Evolutionary conservation across 1,140 invertebrate genomes (phyloP), one percentile per base, ranked within the genome.

Genomic region (Magallana ariakensis): DNA sequence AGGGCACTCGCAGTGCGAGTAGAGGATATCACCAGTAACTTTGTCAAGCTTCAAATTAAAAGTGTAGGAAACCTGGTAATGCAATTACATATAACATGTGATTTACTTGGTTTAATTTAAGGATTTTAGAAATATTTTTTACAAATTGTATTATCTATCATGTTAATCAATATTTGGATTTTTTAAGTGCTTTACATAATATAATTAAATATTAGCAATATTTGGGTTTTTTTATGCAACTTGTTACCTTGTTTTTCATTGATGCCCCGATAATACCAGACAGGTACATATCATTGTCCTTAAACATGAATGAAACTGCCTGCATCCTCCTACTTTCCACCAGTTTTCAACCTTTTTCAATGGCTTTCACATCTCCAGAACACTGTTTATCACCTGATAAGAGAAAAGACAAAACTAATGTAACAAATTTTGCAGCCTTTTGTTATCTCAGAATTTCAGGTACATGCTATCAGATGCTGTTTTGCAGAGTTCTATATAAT

Each of bases 1-100:
- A 10, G 81, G 88, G 53, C 85, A 89, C 58, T 89, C 88, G 83
- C 85, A 87, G 81, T 87, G 46, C 5, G 57, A 55, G 57, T 87
- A 84, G n/a, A 84, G 9, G 7, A 81, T 26, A 22, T 83, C 60
- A 7, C 87, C 87, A n/a, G 26, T 85, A 11, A 13, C 13, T 54
- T 55, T 85, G 16, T 89, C 62, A 9, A 86, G n/a, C 54, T 22
- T 87, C 5, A 84, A 19, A 26, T 89, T 84, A 16, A 55, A 80
- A 54, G 54, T 70, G 33, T 86, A 83, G 33, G 75, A 57, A 3
- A 88, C 84, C 85, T 88, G 33, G 33, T 53, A 58, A 58, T 58
- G 57, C 9, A 13, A 58, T 6, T 0, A 58, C 3, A 46, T 46
- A 46, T 4, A 46, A 46, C 33, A 46, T 4, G 33, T 46, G 33